Percentiles rank a stretch among this genome's conserved stretches.
These are phyloP conservation scores for Cryptomyrus ogoouensis DNA, from an alignment of 2,113 vertebrate genomes.

Conservation along the genomic window DNA sequence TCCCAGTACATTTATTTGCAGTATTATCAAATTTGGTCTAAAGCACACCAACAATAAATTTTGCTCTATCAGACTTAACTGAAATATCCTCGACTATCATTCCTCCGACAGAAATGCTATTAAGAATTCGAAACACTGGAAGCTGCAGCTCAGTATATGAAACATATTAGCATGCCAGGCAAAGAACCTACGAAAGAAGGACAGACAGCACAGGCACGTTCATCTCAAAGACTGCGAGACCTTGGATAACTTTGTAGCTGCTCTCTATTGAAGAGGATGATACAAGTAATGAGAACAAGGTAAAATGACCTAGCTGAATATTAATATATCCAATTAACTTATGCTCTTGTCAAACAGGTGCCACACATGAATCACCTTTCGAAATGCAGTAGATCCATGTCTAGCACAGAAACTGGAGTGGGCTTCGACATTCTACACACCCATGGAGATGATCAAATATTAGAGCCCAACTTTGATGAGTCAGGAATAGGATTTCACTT, in stretches of 20 bases:
- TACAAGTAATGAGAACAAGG: not conserved
- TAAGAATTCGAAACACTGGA: conserved; percentile 32
- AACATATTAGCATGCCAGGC: not conserved
- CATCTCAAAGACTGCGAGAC: not conserved
- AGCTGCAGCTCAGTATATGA: conserved; percentile 15
- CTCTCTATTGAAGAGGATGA: not conserved
- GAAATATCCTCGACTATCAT: conserved; percentile 51
- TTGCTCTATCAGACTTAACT: conserved; percentile 41
- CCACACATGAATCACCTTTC: not conserved
- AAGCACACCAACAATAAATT: conserved; percentile 40
- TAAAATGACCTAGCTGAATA: not conserved
- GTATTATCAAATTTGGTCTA: conserved; percentile 32
- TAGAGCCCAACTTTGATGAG: not conserved
- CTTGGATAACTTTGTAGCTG: not conserved
- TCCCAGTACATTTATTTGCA: conserved; percentile 28
- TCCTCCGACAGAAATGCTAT: conserved; percentile 39
- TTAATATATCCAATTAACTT: not conserved
- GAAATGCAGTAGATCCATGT: not conserved
- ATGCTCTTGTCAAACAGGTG: not conserved
- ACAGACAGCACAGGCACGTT: not conserved
- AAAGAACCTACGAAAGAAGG: not conserved
- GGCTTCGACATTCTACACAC: not conserved
- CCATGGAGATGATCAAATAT: not conserved
- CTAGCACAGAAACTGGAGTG: not conserved
- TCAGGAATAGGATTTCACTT: not conserved